Evolutionary conservation across 2,797 vertebrate species (phyloP).

Genomic region (Platyrinchus mystaceus): DNA sequence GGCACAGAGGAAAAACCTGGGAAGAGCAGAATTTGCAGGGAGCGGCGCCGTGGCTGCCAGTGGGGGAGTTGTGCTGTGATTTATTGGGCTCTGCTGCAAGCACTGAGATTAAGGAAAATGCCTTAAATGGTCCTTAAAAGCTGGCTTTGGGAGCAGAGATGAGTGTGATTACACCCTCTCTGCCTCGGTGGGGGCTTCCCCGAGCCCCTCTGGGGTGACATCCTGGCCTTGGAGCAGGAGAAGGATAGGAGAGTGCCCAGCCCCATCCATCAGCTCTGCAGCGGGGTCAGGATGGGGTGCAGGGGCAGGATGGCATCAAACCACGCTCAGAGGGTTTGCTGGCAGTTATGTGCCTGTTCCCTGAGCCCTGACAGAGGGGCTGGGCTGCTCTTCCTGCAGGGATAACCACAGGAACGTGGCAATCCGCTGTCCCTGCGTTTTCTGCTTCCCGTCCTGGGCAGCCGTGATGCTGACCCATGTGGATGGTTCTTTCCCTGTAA

Average conservation of each 20-base stretch:
- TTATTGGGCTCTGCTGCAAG: background rate
- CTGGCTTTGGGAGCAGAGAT: background rate
- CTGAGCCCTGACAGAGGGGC: background rate
- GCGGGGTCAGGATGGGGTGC: background rate
- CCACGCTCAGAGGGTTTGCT: rapidly evolving
- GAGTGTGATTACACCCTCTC: background rate
- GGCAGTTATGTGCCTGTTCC: rapidly evolving
- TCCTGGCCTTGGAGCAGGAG: background rate
- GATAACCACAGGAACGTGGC: rapidly evolving
- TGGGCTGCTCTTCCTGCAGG: background rate
- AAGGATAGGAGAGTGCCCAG: background rate
- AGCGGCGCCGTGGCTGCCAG: rapidly evolving
- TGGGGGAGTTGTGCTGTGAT: background rate
- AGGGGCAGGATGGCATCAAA: rapidly evolving
- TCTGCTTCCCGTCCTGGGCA: background rate
- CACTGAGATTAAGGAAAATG: background rate
- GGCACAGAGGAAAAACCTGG: background rate
- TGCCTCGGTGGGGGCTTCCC: background rate
- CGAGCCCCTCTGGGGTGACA: background rate
- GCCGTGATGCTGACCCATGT: rapidly evolving
- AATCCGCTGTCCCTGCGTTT: rapidly evolving
- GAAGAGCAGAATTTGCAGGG: background rate
- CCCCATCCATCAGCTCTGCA: background rate
- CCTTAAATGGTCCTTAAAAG: conserved; percentile 38
- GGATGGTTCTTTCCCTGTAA: rapidly evolving